Conservation (phyloP, 2,888 invertebrate species). For the Congeria kusceri region DNA sequence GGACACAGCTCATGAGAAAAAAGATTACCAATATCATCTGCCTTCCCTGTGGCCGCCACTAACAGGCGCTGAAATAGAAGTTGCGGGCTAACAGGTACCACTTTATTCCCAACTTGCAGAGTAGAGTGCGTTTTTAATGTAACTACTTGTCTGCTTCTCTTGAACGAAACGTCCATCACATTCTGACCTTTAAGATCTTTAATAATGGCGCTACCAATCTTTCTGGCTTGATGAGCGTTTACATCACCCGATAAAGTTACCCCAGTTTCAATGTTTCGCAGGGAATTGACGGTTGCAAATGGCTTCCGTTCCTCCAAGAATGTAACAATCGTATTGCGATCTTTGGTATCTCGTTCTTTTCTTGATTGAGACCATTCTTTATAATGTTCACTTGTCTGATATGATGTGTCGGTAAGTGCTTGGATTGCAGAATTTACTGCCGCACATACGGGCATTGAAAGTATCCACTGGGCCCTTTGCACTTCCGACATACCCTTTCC, state of each 20-base stretch:
- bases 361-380: conserved; percentile 28
- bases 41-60: conserved; percentile 32
- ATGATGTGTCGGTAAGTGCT: conserved; percentile 15
- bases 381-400: conserved; percentile 48
- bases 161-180: conserved; percentile 45
- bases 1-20: conserved; percentile 15
- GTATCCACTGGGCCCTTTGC: conserved; percentile 62
- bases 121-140: conserved; percentile 36
- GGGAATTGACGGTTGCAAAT: conserved; percentile 18
- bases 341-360: conserved; percentile 13
- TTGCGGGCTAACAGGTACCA: conserved; percentile 59
- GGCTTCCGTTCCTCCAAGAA: conserved; percentile 46
- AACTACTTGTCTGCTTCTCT: conserved; percentile 44
- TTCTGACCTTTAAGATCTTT: conserved; percentile 40
- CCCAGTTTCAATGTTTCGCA: conserved; percentile 62
- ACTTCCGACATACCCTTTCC: conserved; percentile 64
- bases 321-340: conserved; percentile 8
- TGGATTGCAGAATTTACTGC: conserved; percentile 56
- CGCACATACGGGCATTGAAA: conserved; percentile 60
- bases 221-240: conserved; percentile 58
- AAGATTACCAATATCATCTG: background rate
- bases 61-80: conserved; percentile 63
- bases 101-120: conserved; percentile 41
- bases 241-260: conserved; percentile 47
- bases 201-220: conserved; percentile 53